Evolutionary conservation across 92 coral and sea anemone genomes (phyloP), one percentile per base, ranked within the genome.

Genomic region (Diadumene lineata): DNA sequence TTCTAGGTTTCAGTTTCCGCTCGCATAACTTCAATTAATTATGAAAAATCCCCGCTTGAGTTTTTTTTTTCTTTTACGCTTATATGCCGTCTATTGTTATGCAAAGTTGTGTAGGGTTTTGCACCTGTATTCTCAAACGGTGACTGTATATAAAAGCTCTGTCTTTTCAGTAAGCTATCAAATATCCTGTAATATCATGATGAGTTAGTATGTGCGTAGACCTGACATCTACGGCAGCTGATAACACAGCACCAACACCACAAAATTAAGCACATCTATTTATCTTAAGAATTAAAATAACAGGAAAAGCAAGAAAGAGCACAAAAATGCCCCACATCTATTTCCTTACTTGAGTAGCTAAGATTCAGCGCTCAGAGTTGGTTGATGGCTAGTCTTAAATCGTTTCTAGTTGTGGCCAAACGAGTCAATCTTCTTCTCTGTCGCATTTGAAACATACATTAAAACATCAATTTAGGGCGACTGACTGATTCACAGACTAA

Each of bases 51-150:
- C 92, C 90, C 97, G 90, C 93, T 91, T 84, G 48, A 38, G 48
- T 38, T 84, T 90, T 74, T 80, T 85, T 91, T 91, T 91, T 88
- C 90, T 91, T 88, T 87, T 91, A 84, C 93, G 83, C 90, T 85
- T 88, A 88, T 93, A 90, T 93, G 88, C 82, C 58, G 90, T 79
- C 74, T 68, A 90, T 96, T 96, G 99, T 96, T 89, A 96, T 96
- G 99, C 87, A 89, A 96, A 96, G 84, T 92, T 66, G 70, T 21
- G 53, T 78, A 13, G 81, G 69, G n/a, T n/a, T n/a, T 75, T 83
- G 84, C 88, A 84, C 83, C 90, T 87, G 90, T 84, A 91, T 81
- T 68, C 79, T 82, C 84, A 88, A 87, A 87, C 83, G 76, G 82
- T 69, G 81, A 88, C 86, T 90, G 81, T 85, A 88, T 88, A 87